A percentile compares a stretch with the other conserved stretches of the same genome.
phyloP scores from a whole-genome alignment of 2,797 vertebrate genomes.

The Arnoldichthys spilopterus region DNA sequence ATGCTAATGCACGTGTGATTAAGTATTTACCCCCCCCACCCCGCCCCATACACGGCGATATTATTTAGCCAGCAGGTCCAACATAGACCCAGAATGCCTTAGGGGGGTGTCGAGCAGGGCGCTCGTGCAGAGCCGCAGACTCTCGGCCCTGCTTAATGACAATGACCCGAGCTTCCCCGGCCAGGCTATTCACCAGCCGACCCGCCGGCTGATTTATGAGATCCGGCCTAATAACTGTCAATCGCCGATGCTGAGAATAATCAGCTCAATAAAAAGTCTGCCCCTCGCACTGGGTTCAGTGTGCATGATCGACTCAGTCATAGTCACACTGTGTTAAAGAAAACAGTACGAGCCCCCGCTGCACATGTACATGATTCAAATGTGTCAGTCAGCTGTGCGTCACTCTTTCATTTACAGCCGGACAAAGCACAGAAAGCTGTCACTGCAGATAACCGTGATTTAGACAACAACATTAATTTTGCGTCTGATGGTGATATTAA shows the following conservation, averaged over 20 bases:
- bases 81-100: constrained; percentile 85
- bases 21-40: constrained; percentile 82
- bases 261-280: constrained; percentile 79
- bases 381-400: background rate
- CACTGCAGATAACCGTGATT: too few species aligned
- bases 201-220: constrained; percentile 95
- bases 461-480: too few species aligned
- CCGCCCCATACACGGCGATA: constrained; percentile 79
- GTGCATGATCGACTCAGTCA: constrained; percentile 59
- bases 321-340: constrained; percentile 46
- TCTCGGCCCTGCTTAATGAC: constrained; percentile 92
- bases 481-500: too few species aligned
- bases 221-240: constrained; percentile 95
- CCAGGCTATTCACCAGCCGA: constrained; percentile 95
- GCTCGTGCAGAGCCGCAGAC: constrained; percentile 76
- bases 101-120: constrained; percentile 71
- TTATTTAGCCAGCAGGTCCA: constrained; percentile 92
- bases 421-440: too few species aligned
- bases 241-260: constrained; percentile 83
- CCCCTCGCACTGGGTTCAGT: constrained; percentile 53
- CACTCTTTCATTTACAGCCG: background rate
- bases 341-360: constrained; percentile 50
- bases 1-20: constrained; percentile 91
- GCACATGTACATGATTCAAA: background rate
- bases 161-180: constrained; percentile 98